Evolutionary conservation across 1,140 invertebrate genomes (phyloP).

Genomic region (Cyclina sinensis): DNA sequence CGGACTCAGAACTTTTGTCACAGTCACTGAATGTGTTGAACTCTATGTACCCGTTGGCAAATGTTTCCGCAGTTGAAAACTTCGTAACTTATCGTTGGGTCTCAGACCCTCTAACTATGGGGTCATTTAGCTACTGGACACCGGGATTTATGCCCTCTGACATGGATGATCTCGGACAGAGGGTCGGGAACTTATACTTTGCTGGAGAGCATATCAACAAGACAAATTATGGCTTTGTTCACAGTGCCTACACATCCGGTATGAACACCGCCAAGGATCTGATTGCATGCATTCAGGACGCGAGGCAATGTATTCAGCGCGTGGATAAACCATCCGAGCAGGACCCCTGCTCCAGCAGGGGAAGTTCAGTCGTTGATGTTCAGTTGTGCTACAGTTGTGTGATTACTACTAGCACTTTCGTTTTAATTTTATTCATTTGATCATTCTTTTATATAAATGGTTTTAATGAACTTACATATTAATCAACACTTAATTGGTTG

Average conservation of each 20-base stretch:
- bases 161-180: not conserved
- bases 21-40: not conserved
- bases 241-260: not conserved
- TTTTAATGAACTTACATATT: too few relatives aligned
- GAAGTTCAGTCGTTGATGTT: too few relatives aligned
- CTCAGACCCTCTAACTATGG: not conserved
- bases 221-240: constrained; percentile 9
- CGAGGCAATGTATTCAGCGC: too few relatives aligned
- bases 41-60: not conserved
- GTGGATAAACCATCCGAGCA: too few relatives aligned
- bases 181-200: constrained; percentile 2
- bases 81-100: not conserved
- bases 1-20: not conserved
- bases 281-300: too few relatives aligned
- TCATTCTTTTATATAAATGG: too few relatives aligned
- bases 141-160: not conserved
- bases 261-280: too few relatives aligned
- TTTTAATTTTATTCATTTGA: too few relatives aligned
- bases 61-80: not conserved
- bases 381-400: too few relatives aligned
- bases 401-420: too few relatives aligned
- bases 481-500: too few relatives aligned
- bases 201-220: not conserved
- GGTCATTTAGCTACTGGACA: constrained; percentile 12
- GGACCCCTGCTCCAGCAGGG: too few relatives aligned